Evolutionary conservation across 2,797 vertebrate genomes (phyloP).

Genomic region (Myotis myotis): DNA sequence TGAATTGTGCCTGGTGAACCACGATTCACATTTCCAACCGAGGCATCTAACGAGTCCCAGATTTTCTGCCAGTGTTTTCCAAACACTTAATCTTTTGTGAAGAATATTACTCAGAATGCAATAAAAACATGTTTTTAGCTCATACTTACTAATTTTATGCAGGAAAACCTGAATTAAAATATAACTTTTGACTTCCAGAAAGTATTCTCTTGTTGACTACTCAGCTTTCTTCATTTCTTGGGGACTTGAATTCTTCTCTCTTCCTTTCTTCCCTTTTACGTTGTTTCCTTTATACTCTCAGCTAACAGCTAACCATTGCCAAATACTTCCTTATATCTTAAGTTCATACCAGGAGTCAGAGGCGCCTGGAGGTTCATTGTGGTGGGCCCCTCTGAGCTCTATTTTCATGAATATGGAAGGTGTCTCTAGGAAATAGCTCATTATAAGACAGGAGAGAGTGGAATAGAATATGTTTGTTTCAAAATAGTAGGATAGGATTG

Average conservation of each 20-base stretch:
- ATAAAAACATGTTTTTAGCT: slow-evolving; percentile 49
- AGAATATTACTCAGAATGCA: slow-evolving; percentile 53
- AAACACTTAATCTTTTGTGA: slow-evolving; percentile 59
- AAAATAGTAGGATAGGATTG: background rate
- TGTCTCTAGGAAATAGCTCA: background rate
- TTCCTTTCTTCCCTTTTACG: background rate
- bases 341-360: background rate
- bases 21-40: slow-evolving; percentile 48
- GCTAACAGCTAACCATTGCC: background rate
- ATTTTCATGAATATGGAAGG: background rate
- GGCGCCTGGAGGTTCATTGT: background rate
- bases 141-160: slow-evolving; percentile 41
- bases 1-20: slow-evolving; percentile 68
- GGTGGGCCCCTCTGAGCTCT: background rate
- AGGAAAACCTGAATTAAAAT: slow-evolving; percentile 52
- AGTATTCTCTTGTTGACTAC: background rate
- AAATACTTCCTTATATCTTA: background rate
- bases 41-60: slow-evolving; percentile 43
- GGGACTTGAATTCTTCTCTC: background rate
- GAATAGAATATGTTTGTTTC: background rate
- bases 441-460: background rate
- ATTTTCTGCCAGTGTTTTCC: slow-evolving; percentile 39
- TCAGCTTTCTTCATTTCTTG: background rate
- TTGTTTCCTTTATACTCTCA: background rate
- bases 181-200: slow-evolving; percentile 19